Evolutionary conservation across 2,113 vertebrate genomes (phyloP).

Genomic region (Pipa parva): DNA sequence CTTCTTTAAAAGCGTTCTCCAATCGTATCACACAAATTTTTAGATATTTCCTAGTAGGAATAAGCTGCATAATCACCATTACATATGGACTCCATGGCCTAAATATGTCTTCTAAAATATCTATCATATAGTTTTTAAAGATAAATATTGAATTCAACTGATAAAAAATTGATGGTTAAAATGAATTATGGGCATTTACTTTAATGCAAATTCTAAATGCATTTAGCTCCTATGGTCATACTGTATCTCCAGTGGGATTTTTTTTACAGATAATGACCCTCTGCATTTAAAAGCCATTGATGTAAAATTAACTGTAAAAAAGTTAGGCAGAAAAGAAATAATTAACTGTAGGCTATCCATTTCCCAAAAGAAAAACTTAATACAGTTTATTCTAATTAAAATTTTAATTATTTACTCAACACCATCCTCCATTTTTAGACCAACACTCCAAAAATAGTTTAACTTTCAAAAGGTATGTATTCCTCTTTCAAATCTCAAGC

Average conservation of each 20-base stretch:
- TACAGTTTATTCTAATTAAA: conserved; percentile 52
- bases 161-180: conserved; percentile 28
- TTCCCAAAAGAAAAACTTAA: conserved; percentile 48
- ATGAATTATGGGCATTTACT: background rate
- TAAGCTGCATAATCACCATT: too few relatives aligned
- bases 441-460: conserved; percentile 63
- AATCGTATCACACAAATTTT: too few relatives aligned
- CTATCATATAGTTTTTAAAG: conserved; percentile 9
- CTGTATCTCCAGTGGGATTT: conserved; percentile 1
- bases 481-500: too few relatives aligned
- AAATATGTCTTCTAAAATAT: conserved; percentile 21
- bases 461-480: too few relatives aligned
- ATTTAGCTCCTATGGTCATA: background rate
- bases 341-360: conserved; percentile 32
- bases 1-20: too few relatives aligned
- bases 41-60: too few relatives aligned
- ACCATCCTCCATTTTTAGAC: conserved; percentile 57
- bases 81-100: conserved; percentile 8
- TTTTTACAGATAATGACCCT: conserved; percentile 6
- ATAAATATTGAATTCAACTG: conserved; percentile 34
- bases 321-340: conserved; percentile 5
- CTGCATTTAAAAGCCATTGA: background rate
- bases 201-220: background rate
- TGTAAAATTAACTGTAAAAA: conserved; percentile 5
- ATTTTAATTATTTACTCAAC: conserved; percentile 63